phyloP scores from a whole-genome alignment of 2,113 vertebrate genomes.

The Mystacornis crossleyi region DNA sequence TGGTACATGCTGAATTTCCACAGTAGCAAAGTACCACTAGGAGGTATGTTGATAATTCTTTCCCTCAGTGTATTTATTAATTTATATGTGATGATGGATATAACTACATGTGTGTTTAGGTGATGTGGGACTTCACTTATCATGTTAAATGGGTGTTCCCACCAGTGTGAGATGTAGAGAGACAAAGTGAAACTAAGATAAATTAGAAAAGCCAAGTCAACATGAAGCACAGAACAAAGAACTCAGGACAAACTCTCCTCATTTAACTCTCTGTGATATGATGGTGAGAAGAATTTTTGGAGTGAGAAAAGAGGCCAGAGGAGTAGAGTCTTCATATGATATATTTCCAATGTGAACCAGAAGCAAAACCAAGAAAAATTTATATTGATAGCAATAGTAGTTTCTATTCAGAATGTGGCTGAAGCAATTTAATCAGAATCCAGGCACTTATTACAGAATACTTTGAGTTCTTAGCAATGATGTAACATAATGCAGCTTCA shows the following conservation, averaged over 20 bases:
- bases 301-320: background rate
- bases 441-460: background rate
- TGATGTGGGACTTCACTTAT: background rate
- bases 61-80: background rate
- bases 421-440: background rate
- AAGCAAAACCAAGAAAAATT: background rate
- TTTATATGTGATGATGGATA: background rate
- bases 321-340: background rate
- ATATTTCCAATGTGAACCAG: background rate
- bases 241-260: background rate
- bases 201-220: background rate
- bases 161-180: background rate
- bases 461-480: slow-evolving; percentile 10
- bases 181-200: background rate
- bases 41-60: background rate
- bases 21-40: background rate
- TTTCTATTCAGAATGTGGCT: background rate
- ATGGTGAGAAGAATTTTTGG: background rate
- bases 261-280: background rate
- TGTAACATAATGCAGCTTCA: slow-evolving; percentile 2
- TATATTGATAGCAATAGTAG: background rate
- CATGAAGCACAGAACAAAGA: background rate
- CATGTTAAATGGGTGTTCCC: background rate
- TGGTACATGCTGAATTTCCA: background rate
- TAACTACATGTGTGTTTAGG: background rate